These are phyloP conservation scores for Empidonax traillii DNA, from an alignment of 2,113 vertebrate species.

Conservation along the genomic window DNA sequence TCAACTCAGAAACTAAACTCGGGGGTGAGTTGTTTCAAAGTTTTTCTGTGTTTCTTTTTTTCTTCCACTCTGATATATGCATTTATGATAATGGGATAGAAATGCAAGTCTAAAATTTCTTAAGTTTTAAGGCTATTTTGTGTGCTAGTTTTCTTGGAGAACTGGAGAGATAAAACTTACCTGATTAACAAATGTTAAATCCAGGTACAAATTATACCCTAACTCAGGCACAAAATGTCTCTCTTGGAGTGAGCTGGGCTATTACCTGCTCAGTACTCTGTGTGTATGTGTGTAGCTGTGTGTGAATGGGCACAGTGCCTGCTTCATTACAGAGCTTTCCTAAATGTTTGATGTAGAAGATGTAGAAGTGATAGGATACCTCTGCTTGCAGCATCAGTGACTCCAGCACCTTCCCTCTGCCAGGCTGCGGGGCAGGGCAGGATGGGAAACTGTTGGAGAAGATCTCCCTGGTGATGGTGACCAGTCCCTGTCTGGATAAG, in stretches of 20 bases:
- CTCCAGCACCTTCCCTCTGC: neutral
- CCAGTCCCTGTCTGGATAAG: rapidly evolving
- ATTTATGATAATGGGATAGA: neutral
- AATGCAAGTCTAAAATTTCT: neutral
- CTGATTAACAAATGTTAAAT: conserved; percentile 9
- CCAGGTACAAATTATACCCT: neutral
- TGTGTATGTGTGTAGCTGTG: neutral
- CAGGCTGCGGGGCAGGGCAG: rapidly evolving
- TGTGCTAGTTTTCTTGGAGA: neutral
- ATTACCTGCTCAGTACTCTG: neutral
- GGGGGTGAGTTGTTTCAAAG: neutral
- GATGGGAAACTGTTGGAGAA: neutral
- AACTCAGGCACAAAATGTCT: neutral
- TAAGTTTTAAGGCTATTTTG: neutral
- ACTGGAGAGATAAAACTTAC: neutral
- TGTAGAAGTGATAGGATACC: rapidly evolving
- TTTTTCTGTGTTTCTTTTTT: neutral
- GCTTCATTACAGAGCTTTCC: neutral
- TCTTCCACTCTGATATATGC: neutral
- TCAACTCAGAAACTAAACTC: neutral
- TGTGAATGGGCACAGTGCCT: neutral
- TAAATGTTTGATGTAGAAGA: neutral
- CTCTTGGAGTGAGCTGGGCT: neutral
- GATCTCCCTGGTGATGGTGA: neutral
- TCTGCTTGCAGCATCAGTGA: rapidly evolving